Conservation (phyloP, 1,140 invertebrate genomes). For the Camponotus pennsylvanicus region DNA sequence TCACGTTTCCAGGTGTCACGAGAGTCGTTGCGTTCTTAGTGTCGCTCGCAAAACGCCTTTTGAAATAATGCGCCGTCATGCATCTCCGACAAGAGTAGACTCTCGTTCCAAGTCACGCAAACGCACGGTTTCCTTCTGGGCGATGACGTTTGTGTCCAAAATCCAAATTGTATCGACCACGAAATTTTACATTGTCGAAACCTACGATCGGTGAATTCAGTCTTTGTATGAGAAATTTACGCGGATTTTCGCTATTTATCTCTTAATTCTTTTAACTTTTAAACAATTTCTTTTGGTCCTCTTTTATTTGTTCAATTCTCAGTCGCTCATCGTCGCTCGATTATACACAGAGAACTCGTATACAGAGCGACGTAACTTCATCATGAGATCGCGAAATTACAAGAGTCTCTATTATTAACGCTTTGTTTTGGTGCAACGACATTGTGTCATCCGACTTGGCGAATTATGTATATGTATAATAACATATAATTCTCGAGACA, state of each 20-base stretch:
- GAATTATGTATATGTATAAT: not conserved
- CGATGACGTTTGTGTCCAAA: not conserved
- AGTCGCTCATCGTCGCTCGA: too few relatives aligned
- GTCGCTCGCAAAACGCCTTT: not conserved
- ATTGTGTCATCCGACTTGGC: constrained; percentile 4
- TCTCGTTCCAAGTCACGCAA: not conserved
- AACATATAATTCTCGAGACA: not conserved
- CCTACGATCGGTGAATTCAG: not conserved
- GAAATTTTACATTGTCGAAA: not conserved
- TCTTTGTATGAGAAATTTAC: not conserved
- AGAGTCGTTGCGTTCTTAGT: constrained; percentile 42
- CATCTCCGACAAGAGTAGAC: not conserved
- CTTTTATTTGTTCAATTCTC: not conserved
- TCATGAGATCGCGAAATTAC: constrained; percentile 53
- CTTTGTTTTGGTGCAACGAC: constrained; percentile 74
- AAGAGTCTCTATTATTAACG: constrained; percentile 66
- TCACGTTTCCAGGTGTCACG: constrained; percentile 83
- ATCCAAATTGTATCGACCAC: not conserved
- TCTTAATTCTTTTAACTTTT: too few relatives aligned
- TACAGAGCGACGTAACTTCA: constrained; percentile 6
- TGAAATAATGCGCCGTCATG: not conserved
- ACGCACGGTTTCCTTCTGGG: not conserved
- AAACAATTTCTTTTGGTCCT: too few relatives aligned
- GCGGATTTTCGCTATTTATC: not conserved
- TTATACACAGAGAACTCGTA: not conserved